Evolutionary conservation across 2,888 invertebrate species (phyloP).

Genomic region (Anorthoa munda): DNA sequence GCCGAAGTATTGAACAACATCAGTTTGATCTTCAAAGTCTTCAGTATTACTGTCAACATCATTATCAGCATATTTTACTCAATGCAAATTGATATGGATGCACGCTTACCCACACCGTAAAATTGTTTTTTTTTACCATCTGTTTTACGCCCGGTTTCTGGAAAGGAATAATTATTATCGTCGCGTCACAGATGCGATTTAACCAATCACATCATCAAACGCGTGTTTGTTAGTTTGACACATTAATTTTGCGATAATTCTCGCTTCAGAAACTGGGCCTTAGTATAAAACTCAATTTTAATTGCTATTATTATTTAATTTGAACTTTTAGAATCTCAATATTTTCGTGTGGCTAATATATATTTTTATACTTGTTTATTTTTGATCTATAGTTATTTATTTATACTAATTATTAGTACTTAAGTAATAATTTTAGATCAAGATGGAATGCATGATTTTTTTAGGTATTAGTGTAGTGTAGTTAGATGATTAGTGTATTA

Average conservation of each 20-base stretch:
- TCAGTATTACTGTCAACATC: slow-evolving; percentile 91
- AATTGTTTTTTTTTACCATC: background rate
- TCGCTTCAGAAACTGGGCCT: background rate
- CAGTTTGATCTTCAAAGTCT: slow-evolving; percentile 90
- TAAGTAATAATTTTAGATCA: background rate
- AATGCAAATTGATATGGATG: slow-evolving; percentile 83
- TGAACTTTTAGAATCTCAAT: background rate
- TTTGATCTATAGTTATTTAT: background rate
- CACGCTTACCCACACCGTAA: slow-evolving; percentile 44
- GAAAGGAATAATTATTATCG: background rate
- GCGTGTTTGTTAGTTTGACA: background rate
- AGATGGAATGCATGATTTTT: no score
- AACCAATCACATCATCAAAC: background rate
- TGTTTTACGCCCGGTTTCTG: background rate
- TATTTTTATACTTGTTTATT: background rate
- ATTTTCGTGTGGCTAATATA: background rate
- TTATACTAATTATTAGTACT: background rate
- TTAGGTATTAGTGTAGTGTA: no score
- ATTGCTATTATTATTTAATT: background rate
- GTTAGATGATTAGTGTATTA: no score
- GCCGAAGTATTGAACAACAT: slow-evolving; percentile 92
- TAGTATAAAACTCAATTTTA: background rate
- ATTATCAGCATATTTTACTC: slow-evolving; percentile 91
- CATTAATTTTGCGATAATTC: background rate
- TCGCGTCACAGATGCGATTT: background rate